Conservation (phyloP, 2,797 vertebrate species). For the Crotalus adamanteus region DNA sequence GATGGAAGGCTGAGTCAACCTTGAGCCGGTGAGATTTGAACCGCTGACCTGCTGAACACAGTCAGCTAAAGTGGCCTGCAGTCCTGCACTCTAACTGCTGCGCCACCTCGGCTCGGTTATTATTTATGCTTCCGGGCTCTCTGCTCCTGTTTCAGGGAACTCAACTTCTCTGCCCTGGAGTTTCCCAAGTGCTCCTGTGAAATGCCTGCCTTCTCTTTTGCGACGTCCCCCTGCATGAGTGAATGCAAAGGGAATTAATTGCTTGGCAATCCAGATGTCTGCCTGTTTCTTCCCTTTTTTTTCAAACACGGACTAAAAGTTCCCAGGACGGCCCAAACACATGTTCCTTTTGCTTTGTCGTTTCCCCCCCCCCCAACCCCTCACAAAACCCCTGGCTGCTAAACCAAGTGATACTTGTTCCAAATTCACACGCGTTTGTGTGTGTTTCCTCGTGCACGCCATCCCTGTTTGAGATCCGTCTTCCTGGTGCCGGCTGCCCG, state of each 20-base stretch:
- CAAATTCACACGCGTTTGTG: rapidly evolving
- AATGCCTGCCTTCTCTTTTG: constrained; percentile 87
- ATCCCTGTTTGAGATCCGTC: neutral
- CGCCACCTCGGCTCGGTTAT: no score
- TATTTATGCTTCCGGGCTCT: constrained; percentile 68
- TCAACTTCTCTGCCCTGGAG: constrained; percentile 64
- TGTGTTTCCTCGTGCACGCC: no score
- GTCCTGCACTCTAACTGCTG: no score
- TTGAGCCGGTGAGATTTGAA: no score
- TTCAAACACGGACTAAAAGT: constrained; percentile 69
- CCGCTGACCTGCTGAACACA: no score
- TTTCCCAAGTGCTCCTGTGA: constrained; percentile 90
- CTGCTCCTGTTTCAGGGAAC: constrained; percentile 61
- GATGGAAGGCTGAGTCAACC: no score
- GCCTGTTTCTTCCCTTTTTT: constrained; percentile 69
- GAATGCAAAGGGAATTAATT: constrained; percentile 91
- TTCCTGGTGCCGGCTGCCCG: rapidly evolving
- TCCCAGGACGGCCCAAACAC: constrained; percentile 79
- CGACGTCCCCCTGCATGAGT: constrained; percentile 94
- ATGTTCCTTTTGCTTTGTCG: constrained; percentile 82
- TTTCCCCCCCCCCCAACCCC: constrained; percentile 59
- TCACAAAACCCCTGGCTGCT: constrained; percentile 86
- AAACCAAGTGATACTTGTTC: constrained; percentile 75
- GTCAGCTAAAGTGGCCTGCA: no score
- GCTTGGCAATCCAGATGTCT: constrained; percentile 87